A percentile compares a stretch with the other conserved stretches of the same genome.
Conservation (phyloP, 2,888 invertebrate genomes). For the Salticus scenicus region DNA sequence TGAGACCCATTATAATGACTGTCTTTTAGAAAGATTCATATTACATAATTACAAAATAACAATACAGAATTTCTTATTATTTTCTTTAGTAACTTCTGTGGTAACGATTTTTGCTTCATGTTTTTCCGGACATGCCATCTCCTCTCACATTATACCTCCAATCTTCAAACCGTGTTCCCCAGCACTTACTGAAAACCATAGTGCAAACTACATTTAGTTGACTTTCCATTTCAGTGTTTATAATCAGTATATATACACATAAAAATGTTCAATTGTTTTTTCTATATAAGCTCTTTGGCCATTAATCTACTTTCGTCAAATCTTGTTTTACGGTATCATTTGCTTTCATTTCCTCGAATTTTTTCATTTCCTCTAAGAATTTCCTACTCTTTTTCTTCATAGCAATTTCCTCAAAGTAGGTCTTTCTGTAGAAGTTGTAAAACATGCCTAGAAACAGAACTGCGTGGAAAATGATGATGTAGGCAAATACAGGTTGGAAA, state of each 20-base stretch:
- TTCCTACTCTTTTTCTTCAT: constrained; percentile 54
- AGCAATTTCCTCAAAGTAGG: constrained; percentile 73
- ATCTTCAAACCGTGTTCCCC: no score
- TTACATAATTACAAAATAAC: no score
- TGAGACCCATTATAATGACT: no score
- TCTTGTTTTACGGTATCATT: not conserved
- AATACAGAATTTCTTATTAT: no score
- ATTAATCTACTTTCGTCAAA: not conserved
- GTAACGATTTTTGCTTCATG: no score
- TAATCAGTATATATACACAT: no score
- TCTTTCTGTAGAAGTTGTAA: constrained; percentile 76
- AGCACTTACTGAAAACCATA: not conserved
- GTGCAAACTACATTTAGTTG: not conserved
- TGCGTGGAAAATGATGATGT: constrained; percentile 77
- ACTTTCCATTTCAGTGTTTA: not conserved
- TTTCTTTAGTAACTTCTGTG: no score
- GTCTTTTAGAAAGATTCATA: no score
- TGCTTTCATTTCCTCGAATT: not conserved
- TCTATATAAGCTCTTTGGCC: no score
- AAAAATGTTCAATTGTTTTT: no score
- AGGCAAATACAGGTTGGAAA: constrained; percentile 76
- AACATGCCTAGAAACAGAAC: constrained; percentile 76
- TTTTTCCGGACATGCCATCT: no score
- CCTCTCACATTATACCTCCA: no score
- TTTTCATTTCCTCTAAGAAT: constrained; percentile 43